Conservation (phyloP, 1,140 invertebrate species). For the Uloborus diversus region DNA sequence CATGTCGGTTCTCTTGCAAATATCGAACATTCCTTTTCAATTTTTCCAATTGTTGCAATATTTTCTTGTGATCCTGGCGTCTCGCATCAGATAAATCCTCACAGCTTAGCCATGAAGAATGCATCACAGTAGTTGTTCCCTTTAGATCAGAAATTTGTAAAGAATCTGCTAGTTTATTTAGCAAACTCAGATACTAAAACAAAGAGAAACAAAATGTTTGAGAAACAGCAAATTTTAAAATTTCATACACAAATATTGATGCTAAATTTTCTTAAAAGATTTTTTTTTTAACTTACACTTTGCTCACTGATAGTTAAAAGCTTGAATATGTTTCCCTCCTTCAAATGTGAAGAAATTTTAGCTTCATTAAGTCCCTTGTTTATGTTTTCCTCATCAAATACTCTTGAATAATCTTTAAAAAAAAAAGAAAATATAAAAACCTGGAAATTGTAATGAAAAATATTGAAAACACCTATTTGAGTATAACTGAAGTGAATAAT, state of each 20-base stretch:
- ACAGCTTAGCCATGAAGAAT: conserved; percentile 39
- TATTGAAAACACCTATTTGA: neutral
- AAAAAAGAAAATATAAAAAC: neutral
- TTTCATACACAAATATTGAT: neutral
- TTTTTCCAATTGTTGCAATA: conserved; percentile 34
- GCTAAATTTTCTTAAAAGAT: neutral
- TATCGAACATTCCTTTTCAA: conserved; percentile 40
- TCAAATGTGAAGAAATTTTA: neutral
- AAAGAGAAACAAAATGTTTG: conserved; percentile 1
- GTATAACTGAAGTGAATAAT: neutral
- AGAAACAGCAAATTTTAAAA: neutral
- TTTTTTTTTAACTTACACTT: conserved; percentile 16
- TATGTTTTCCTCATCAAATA: neutral
- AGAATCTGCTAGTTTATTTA: conserved; percentile 24
- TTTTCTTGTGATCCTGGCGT: conserved; percentile 43
- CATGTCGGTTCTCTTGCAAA: conserved; percentile 24
- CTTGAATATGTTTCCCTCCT: conserved; percentile 46
- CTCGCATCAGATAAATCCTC: conserved; percentile 43
- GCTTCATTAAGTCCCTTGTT: conserved; percentile 5
- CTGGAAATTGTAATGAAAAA: neutral
- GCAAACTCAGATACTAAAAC: conserved; percentile 41
- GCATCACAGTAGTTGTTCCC: conserved; percentile 21
- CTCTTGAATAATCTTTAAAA: too few species aligned
- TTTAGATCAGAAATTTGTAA: conserved; percentile 41
- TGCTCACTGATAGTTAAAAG: conserved; percentile 47